Evolutionary conservation across 2,113 vertebrate genomes (phyloP).

Genomic region (Cygnus buccinator): DNA sequence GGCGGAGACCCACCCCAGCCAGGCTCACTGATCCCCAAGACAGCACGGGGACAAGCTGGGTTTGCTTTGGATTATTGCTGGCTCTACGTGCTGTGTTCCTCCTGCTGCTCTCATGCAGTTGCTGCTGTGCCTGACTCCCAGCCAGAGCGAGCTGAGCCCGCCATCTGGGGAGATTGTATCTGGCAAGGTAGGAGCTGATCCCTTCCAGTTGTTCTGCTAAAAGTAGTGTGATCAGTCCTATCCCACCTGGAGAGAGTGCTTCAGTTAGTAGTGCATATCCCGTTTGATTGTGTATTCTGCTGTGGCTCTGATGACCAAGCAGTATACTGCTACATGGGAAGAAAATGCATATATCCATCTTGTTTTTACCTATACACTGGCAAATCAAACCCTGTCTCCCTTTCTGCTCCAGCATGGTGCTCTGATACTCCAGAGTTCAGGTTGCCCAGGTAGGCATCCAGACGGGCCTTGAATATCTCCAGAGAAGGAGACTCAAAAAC

Average conservation of each 20-base stretch:
- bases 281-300: background rate
- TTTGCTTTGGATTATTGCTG: slow-evolving; percentile 24
- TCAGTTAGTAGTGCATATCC: background rate
- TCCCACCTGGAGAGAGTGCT: background rate
- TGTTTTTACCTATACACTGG: background rate
- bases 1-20: background rate
- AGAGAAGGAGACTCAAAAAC: no score
- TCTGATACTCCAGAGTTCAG: background rate
- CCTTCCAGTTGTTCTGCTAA: background rate
- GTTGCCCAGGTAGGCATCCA: no score
- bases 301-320: background rate
- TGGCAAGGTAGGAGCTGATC: slow-evolving; percentile 47
- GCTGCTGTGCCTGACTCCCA: background rate
- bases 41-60: background rate
- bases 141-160: background rate
- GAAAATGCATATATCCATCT: background rate
- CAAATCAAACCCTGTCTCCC: background rate
- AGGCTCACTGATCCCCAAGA: background rate
- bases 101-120: background rate
- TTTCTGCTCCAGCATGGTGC: background rate
- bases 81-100: background rate
- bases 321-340: background rate
- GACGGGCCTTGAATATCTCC: no score
- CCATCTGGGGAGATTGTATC: background rate
- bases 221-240: background rate